Percentiles rank a stretch among this genome's conserved stretches.
Conservation (phyloP, 2,888 invertebrate species). For the Diabrotica balteata region DNA sequence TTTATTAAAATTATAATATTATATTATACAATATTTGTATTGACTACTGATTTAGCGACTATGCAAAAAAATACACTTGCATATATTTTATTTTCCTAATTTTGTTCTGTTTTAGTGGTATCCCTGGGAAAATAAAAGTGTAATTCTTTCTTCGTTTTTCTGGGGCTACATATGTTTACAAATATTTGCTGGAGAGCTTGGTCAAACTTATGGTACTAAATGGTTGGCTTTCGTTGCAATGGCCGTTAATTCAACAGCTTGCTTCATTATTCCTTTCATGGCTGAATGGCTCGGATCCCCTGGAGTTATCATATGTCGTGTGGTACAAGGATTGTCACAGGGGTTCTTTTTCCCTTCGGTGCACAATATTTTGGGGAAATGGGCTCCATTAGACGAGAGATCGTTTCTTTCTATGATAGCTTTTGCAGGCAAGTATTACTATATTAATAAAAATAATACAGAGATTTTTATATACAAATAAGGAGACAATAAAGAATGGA, state of each 20-base stretch:
- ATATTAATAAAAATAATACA: no score
- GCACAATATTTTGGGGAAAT: constrained; percentile 77
- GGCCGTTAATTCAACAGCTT: constrained; percentile 68
- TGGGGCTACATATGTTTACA: constrained; percentile 82
- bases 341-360: constrained; percentile 75
- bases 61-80: no score
- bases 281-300: constrained; percentile 68
- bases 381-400: constrained; percentile 75
- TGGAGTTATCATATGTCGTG: constrained; percentile 70
- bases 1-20: no score
- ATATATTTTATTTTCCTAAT: no score
- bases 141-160: constrained; percentile 78
- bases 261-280: constrained; percentile 71
- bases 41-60: no score
- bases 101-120: constrained; percentile 54
- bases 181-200: constrained; percentile 74
- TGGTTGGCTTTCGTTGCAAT: constrained; percentile 68
- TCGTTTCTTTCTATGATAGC: constrained; percentile 74
- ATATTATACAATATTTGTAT: no score
- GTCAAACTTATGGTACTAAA: constrained; percentile 77
- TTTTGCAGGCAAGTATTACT: constrained; percentile 62
- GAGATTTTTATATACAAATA: no score
- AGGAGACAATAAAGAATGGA: no score
- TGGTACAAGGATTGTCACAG: constrained; percentile 77
- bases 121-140: constrained; percentile 53